phyloP scores from a whole-genome alignment of 2,797 vertebrate genomes.

The Denticeps clupeoides region DNA sequence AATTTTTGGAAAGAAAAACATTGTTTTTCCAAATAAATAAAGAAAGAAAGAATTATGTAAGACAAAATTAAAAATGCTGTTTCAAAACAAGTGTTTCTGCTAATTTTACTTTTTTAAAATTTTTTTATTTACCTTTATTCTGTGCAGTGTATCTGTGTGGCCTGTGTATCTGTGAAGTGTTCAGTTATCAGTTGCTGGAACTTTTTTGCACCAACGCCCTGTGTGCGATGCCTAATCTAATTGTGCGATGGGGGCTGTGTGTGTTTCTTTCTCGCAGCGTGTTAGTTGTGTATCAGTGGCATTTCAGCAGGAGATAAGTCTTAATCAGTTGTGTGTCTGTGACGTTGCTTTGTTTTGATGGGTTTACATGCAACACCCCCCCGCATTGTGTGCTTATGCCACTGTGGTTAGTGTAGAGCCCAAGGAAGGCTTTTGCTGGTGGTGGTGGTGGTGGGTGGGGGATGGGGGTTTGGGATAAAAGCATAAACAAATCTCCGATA shows the following conservation, averaged over 20 bases:
- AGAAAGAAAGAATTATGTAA: slow-evolving; percentile 35
- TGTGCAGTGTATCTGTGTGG: neutral
- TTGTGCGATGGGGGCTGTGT: slow-evolving; percentile 7
- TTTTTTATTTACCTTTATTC: neutral
- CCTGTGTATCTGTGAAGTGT: neutral
- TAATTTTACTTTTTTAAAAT: neutral
- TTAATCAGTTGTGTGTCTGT: slow-evolving; percentile 20
- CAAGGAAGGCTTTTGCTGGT: too few relatives aligned
- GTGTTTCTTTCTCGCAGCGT: neutral
- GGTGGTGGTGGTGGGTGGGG: too few relatives aligned
- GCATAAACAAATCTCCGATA: slow-evolving; percentile 69
- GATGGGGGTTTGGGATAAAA: too few relatives aligned
- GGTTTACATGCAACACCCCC: slow-evolving; percentile 15
- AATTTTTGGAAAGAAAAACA: slow-evolving; percentile 77
- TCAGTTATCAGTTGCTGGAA: slow-evolving; percentile 3
- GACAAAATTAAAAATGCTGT: slow-evolving; percentile 54
- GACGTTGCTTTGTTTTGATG: slow-evolving; percentile 13
- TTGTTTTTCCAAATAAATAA: slow-evolving; percentile 65
- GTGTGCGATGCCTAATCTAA: neutral
- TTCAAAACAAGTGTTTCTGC: too few relatives aligned
- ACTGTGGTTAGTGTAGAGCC: slow-evolving; percentile 49
- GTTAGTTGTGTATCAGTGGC: slow-evolving; percentile 8
- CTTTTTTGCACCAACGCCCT: neutral
- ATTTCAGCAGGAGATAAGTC: slow-evolving; percentile 22
- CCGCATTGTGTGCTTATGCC: slow-evolving; percentile 25